Conservation (phyloP, 1,140 invertebrate species). For the Drosophila repletoides region DNA sequence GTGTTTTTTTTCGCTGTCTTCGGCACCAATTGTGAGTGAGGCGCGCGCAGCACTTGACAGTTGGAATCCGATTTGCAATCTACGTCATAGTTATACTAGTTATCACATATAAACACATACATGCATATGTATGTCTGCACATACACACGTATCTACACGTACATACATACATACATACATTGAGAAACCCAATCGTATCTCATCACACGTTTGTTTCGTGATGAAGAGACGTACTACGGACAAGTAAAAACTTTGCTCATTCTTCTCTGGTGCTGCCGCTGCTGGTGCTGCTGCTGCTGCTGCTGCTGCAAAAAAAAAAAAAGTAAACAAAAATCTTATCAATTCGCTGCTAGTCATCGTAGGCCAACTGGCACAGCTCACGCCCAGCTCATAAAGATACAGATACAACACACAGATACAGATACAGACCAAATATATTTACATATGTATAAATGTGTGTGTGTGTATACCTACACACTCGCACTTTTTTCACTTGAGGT, state of each 20-base stretch:
- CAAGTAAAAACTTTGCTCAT: constrained; percentile 3
- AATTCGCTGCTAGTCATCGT: constrained; percentile 11
- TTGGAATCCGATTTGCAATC: constrained; percentile 13
- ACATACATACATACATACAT: not conserved
- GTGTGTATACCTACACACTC: not conserved
- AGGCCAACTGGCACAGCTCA: constrained; percentile 39
- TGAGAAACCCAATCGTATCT: not conserved
- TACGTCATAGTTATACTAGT: constrained; percentile 26
- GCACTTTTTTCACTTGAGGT: constrained; percentile 15
- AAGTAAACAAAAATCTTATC: constrained; percentile 60
- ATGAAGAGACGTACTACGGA: constrained; percentile 6
- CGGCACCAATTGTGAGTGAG: constrained; percentile 6
- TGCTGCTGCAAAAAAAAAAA: constrained; percentile 38
- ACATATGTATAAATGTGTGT: constrained; percentile 6
- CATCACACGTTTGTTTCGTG: constrained; percentile 35
- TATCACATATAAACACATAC: constrained; percentile 7
- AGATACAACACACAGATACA: no score
- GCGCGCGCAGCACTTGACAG: constrained; percentile 47
- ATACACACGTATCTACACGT: not conserved
- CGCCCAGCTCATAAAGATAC: constrained; percentile 52
- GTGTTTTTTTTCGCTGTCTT: constrained; percentile 7
- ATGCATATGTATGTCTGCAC: no score
- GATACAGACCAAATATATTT: constrained; percentile 29
- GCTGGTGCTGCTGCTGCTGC: not conserved
- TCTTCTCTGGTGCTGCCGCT: constrained; percentile 3